Conservation (phyloP, 2,797 vertebrate genomes). For the Leontocebus nigricollis region DNA sequence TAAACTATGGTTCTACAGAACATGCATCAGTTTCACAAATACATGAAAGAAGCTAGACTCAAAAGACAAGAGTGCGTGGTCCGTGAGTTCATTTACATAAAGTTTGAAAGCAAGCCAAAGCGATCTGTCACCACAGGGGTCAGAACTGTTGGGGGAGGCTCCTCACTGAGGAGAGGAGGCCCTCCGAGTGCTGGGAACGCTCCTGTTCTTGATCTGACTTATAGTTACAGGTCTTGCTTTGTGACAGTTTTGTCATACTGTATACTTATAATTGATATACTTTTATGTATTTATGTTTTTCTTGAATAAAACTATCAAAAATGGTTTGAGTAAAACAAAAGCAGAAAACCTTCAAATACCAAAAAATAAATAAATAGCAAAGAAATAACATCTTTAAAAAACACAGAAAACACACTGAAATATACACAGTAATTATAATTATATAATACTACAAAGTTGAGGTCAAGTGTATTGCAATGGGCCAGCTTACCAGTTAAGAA, state of each 20-base stretch:
- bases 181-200: background rate
- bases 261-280: background rate
- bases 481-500: background rate
- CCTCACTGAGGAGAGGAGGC: background rate
- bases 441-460: background rate
- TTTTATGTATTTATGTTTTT: background rate
- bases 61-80: background rate
- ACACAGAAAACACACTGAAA: background rate
- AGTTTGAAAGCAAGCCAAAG: background rate
- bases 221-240: background rate
- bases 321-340: background rate
- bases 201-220: background rate
- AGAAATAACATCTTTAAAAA: background rate
- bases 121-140: background rate
- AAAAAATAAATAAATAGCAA: background rate
- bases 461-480: background rate
- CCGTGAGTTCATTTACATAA: background rate
- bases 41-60: background rate
- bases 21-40: background rate
- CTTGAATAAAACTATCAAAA: background rate
- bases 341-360: background rate
- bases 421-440: background rate
- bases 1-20: background rate
- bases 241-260: background rate
- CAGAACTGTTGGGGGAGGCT: background rate